Evolutionary conservation across 2,888 invertebrate genomes (phyloP), one percentile per base, ranked within the genome.

Genomic region (Pammene aurita): DNA sequence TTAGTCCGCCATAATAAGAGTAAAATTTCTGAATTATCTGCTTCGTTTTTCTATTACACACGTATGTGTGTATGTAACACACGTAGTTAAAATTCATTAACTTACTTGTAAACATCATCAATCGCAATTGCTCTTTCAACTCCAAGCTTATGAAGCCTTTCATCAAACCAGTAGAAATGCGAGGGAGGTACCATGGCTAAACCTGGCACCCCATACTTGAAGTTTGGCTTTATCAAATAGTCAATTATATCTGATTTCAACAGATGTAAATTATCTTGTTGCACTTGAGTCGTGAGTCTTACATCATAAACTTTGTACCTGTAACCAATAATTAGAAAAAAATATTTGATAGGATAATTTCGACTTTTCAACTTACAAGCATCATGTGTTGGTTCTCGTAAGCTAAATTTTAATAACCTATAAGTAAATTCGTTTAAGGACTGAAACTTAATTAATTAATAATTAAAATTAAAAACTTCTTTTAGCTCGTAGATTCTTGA

Each of bases 271-370:
- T 75, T 78, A 0, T 84, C 77, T 67, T 86, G 83, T 68, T 90
- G 88, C 0, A 71, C 35, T 72, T 78, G 70, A 2, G 72, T 76
- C 0, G 73, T 34, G 0, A 90, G 54, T 58, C 79, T 76, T 7
- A 90, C 66, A 11, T 82, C 86, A 74, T 90, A 90, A 0, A 91
- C 83, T 78, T 82, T 84, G 60, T 81, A 80, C n/a, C 90, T 91
- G 78, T 11, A 38, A 16, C n/a, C 26, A 26, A 26, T 26, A 18
- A n/a, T 56, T 38, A 56, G 6, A 13, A 46, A 46, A n/a, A 7
- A 44, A n/a, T 44, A 0, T 44, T 38, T 38, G 5, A 2, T 2
- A 26, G n/a, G n/a, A 26, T 26, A 26, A 26, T 26, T 26, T 26
- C 26, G 26, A 2, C 26, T 26, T 26, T 26, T 4, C 26, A 26